A percentile compares a stretch with the other conserved stretches of the same genome.
phyloP scores from a whole-genome alignment of 2,888 invertebrate genomes.

The Leptura quadrifasciata region DNA sequence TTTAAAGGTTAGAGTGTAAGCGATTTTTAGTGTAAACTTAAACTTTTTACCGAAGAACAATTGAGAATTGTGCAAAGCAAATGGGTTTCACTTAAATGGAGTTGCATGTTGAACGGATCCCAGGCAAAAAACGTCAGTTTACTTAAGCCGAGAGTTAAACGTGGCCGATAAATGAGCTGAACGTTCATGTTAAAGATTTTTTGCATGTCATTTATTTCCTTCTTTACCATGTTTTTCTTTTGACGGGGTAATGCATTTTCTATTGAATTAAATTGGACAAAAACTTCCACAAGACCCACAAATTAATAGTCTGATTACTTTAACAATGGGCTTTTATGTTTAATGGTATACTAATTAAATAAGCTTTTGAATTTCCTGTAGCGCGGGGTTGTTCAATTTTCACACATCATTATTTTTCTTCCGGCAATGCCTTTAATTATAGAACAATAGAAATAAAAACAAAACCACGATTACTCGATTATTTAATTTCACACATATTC shows the following conservation, averaged over 20 bases:
- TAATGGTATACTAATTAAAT: slow-evolving; percentile 42
- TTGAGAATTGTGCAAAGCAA: slow-evolving; percentile 52
- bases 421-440: slow-evolving; percentile 15
- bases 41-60: slow-evolving; percentile 55
- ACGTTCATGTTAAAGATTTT: slow-evolving; percentile 41
- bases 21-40: slow-evolving; percentile 51
- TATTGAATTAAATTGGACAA: slow-evolving; percentile 39
- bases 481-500: slow-evolving; percentile 1
- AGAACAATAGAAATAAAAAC: slow-evolving; percentile 1
- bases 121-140: slow-evolving; percentile 37
- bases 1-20: slow-evolving; percentile 53
- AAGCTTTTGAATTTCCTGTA: slow-evolving; percentile 31
- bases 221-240: slow-evolving; percentile 35
- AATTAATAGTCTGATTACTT: slow-evolving; percentile 47
- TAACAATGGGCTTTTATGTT: slow-evolving; percentile 44
- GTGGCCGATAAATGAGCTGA: slow-evolving; percentile 38
- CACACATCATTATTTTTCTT: slow-evolving; percentile 30
- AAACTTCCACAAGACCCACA: slow-evolving; percentile 43
- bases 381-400: slow-evolving; percentile 37
- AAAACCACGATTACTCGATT: neutral
- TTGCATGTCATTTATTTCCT: slow-evolving; percentile 46
- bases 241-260: slow-evolving; percentile 44
- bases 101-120: slow-evolving; percentile 45
- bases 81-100: slow-evolving; percentile 47
- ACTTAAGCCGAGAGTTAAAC: slow-evolving; percentile 36